These are phyloP conservation scores for Corythornis leucogaster DNA, from an alignment of 2,797 vertebrate genomes.

Conservation along the genomic window DNA sequence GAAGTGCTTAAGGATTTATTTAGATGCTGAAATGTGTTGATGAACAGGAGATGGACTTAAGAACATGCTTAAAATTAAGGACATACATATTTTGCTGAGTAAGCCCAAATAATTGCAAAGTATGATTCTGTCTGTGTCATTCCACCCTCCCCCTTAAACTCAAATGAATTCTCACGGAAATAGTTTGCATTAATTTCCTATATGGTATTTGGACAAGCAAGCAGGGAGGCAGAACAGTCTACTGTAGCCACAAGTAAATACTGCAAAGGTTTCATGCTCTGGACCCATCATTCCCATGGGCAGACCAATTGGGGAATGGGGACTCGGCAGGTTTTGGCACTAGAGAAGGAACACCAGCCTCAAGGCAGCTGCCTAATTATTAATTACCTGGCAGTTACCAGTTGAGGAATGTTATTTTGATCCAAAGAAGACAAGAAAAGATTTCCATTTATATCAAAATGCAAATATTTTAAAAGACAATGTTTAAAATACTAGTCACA, in stretches of 20 bases:
- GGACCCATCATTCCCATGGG: not conserved
- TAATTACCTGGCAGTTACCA: not conserved
- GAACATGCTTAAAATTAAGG: not conserved
- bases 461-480: not conserved
- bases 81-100: not conserved
- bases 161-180: not conserved
- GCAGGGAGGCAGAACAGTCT: not conserved
- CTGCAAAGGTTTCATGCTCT: not conserved
- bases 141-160: not conserved
- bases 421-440: not conserved
- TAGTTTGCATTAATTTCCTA: constrained; percentile 1
- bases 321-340: not conserved
- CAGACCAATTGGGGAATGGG: fast-evolving
- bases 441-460: not conserved
- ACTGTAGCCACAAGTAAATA: not conserved
- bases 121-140: not conserved
- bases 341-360: not conserved
- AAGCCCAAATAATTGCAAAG: not conserved
- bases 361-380: not conserved
- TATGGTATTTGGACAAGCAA: not conserved
- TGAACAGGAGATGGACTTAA: not conserved
- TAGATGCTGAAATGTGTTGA: not conserved
- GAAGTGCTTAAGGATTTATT: not conserved
- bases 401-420: not conserved
- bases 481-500: not conserved